Evolutionary conservation across 2,113 vertebrate species (phyloP), one percentile per base, ranked within the genome.

Genomic region (Psophia crepitans): DNA sequence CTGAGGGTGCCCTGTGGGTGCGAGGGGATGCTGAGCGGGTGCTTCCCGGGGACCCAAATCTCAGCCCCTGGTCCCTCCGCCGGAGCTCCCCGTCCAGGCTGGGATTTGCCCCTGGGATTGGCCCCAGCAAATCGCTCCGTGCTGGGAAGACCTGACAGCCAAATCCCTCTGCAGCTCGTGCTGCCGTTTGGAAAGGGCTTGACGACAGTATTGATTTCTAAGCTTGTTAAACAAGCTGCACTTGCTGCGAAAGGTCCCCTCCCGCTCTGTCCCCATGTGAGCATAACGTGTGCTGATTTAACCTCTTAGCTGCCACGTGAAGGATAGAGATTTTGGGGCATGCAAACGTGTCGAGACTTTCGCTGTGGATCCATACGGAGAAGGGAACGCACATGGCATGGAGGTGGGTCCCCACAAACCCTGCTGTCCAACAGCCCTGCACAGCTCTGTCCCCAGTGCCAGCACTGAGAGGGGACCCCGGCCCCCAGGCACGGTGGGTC

Each of bases 321-420:
- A 32, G 61, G 30, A 10, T 1, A 3, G 48, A 17, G 75, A 15
- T 12, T 12, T 14, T 1, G 22, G 81, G 53, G 9, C 1, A 1
- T 21, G n/a, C n/a, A 32, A 51, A 8, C 20, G 10, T 14, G 5
- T 7, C 11, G 5, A 33, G 76, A 1, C 8, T 78, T 61, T 27
- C 37, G n/a, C 49, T 26, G 37, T 18, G 54, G 58, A 10, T 61
- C 51, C 7, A 0, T 14, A n/a, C 1, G n/a, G 63, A 11, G 61
- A 28, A 44, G 30, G 15, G 46, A 66, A 46, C 15, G 4, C 1
- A 1, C 9, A 1, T 0, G 2, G 24, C 44, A 11, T 0, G 0
- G 46, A 56, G 64, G 17, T 0, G 2, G 11, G 9, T 73, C 33
- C n/a, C 11, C 35, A 6, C 17, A 11, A 12, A 32, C 33, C 28